Conservation (phyloP, 2,113 vertebrate genomes). For the Phalacrocorax pelagicus region DNA sequence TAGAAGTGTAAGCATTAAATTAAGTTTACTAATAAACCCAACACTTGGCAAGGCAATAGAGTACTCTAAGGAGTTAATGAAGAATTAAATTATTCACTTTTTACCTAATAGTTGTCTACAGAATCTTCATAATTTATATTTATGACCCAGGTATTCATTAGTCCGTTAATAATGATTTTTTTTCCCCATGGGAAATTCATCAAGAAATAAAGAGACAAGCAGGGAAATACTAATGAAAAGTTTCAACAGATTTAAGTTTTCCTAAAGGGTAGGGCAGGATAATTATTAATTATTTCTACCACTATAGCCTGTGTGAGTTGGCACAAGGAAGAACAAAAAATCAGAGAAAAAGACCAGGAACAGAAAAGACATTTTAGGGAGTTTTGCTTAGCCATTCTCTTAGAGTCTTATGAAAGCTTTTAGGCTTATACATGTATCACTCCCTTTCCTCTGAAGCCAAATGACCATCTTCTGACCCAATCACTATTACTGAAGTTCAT, state of each 20-base stretch:
- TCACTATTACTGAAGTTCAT: background rate
- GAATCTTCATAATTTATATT: constrained; percentile 38
- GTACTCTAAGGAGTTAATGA: constrained; percentile 32
- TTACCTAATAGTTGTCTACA: constrained; percentile 16
- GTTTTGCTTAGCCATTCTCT: background rate
- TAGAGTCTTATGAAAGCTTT: background rate
- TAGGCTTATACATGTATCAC: background rate
- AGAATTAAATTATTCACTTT: constrained; percentile 24
- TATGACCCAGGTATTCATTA: constrained; percentile 39
- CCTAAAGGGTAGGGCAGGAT: background rate
- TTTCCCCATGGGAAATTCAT: background rate
- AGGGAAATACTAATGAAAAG: constrained; percentile 22
- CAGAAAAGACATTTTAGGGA: background rate
- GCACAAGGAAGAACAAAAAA: background rate
- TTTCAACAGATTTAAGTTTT: constrained; percentile 3
- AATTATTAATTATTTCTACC: background rate
- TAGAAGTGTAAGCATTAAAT: constrained; percentile 14
- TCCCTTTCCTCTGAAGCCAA: background rate
- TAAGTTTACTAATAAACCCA: constrained; percentile 34
- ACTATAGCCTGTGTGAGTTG: background rate
- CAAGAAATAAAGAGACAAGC: background rate
- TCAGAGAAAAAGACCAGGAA: background rate
- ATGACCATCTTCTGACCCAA: background rate
- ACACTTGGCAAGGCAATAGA: background rate
- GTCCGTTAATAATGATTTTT: constrained; percentile 26